These are phyloP conservation scores for Callipepla californica DNA, from an alignment of 2,113 vertebrate genomes.

Conservation along the genomic window DNA sequence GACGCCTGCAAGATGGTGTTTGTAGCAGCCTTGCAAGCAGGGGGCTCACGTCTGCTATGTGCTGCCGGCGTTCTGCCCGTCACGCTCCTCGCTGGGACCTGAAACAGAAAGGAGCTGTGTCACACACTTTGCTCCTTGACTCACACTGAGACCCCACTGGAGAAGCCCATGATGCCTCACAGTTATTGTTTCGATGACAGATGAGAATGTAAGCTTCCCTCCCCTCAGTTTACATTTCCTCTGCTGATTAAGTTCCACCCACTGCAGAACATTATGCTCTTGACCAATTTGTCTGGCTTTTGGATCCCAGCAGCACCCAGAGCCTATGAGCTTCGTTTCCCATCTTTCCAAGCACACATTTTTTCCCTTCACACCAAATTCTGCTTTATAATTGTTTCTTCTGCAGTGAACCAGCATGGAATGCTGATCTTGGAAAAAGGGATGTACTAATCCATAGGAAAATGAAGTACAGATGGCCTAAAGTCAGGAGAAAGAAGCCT, in stretches of 20 bases:
- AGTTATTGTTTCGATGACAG: background rate
- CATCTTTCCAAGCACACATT: background rate
- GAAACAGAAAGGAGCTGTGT: conserved; percentile 19
- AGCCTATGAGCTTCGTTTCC: background rate
- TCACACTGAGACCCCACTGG: background rate
- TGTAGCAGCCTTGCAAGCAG: conserved; percentile 83
- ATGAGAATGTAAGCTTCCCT: background rate
- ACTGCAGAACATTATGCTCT: background rate
- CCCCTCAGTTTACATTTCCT: background rate
- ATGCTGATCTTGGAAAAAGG: background rate
- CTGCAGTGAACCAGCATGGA: background rate
- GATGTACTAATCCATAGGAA: background rate
- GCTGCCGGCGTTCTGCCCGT: conserved; percentile 87
- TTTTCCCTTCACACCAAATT: background rate
- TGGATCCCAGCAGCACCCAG: background rate
- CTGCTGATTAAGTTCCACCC: background rate
- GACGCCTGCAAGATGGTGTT: conserved; percentile 80
- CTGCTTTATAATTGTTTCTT: background rate
- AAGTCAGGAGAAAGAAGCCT: background rate
- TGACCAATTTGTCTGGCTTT: background rate
- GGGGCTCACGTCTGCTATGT: conserved; percentile 88
- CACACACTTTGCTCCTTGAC: background rate
- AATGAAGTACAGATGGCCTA: background rate
- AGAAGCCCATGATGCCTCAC: background rate
- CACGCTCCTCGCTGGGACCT: conserved; percentile 89